phyloP scores from a whole-genome alignment of 2,797 vertebrate species.

The Streptopelia turtur region DNA sequence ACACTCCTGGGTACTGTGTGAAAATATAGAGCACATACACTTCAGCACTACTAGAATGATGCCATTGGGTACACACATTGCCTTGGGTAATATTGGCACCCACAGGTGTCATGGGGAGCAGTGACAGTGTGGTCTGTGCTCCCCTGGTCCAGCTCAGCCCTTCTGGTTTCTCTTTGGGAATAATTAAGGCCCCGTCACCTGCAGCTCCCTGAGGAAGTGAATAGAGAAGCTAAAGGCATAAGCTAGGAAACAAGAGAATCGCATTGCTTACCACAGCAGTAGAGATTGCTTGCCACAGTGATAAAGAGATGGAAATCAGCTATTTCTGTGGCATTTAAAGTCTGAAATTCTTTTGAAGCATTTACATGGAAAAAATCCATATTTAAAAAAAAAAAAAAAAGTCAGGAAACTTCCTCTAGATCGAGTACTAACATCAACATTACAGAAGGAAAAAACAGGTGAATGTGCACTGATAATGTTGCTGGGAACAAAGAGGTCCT shows the following conservation, averaged over 20 bases:
- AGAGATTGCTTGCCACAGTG: background rate
- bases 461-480: background rate
- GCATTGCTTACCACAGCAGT: background rate
- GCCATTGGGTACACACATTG: background rate
- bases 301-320: background rate
- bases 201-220: background rate
- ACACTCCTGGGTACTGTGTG: accelerated
- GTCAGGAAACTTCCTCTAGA: background rate
- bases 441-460: background rate
- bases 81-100: background rate
- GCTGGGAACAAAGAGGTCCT: background rate
- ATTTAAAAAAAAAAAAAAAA: background rate
- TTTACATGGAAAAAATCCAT: background rate
- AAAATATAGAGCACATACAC: background rate
- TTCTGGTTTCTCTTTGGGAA: background rate
- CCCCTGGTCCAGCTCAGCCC: background rate
- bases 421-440: background rate
- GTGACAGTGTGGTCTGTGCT: background rate
- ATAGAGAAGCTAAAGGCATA: background rate
- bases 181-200: background rate
- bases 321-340: background rate
- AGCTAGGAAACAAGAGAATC: background rate
- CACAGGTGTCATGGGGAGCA: background rate
- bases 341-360: background rate
- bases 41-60: background rate